These are phyloP conservation scores for Lethenteron camtschaticum DNA, from an alignment of 2,113 vertebrate genomes.

Conservation along the genomic window DNA sequence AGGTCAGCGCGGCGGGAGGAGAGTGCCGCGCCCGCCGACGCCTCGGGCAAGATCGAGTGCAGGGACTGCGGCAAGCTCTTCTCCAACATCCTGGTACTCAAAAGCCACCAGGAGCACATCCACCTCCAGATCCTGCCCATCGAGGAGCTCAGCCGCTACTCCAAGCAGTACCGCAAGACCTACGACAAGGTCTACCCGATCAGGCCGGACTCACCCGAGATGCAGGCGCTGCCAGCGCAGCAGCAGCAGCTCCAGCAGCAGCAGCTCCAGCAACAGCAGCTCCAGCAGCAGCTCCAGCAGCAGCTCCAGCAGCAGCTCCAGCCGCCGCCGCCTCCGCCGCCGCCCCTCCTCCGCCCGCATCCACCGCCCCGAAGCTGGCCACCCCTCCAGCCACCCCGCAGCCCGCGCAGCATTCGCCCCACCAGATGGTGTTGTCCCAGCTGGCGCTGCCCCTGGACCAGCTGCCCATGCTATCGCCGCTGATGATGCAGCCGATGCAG, in stretches of 20 bases:
- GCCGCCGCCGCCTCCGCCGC: constrained; percentile 24
- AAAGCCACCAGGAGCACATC: constrained; percentile 25
- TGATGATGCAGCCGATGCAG: constrained; percentile 81
- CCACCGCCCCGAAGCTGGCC: constrained; percentile 36
- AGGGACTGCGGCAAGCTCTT: constrained; percentile 24
- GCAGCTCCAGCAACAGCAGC: too few relatives aligned
- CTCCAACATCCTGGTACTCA: constrained; percentile 28
- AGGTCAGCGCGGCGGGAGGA: constrained; percentile 29
- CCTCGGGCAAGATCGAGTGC: constrained; percentile 21
- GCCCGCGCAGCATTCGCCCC: constrained; percentile 33
- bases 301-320: constrained; percentile 11
- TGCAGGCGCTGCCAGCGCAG: constrained; percentile 44
- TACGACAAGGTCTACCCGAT: constrained; percentile 16
- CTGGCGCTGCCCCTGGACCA: constrained; percentile 67
- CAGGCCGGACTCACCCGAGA: constrained; percentile 50
- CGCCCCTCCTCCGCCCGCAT: constrained; percentile 36
- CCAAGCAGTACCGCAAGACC: constrained; percentile 23
- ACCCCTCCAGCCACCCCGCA: constrained; percentile 32
- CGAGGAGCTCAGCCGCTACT: constrained; percentile 22
- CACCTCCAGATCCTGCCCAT: constrained; percentile 26
- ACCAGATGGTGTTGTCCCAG: constrained; percentile 33
- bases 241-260: too few relatives aligned
- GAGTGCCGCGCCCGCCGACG: constrained; percentile 13
- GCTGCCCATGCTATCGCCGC: constrained; percentile 55
- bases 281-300: too few relatives aligned